Percentiles rank a stretch among this genome's conserved stretches.
Conservation (phyloP, 2,888 invertebrate species). For the Plagodis pulveraria region DNA sequence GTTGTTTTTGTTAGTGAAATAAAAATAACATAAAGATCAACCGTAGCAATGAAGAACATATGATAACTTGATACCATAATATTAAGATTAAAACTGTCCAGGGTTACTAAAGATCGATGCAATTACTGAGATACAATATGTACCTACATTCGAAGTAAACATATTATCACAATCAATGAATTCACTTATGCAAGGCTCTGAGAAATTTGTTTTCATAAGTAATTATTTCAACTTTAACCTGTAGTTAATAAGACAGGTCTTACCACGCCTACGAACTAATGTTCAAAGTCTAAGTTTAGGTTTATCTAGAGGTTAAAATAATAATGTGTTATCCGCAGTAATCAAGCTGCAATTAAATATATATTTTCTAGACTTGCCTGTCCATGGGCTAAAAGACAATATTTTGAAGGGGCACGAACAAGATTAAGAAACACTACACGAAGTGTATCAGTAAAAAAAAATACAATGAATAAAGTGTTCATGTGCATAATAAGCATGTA, state of each 20-base stretch:
- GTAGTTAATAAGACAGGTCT: background rate
- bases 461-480: too few species aligned
- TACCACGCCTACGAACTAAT: background rate
- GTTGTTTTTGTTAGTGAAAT: too few species aligned
- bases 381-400: too few species aligned
- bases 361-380: too few species aligned
- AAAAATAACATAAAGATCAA: too few species aligned
- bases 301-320: background rate
- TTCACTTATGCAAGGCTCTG: conserved; percentile 7
- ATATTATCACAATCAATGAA: conserved; percentile 18
- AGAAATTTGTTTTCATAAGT: conserved; percentile 18
- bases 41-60: too few species aligned
- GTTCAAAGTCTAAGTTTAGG: background rate
- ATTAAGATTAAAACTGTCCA: background rate
- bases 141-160: conserved; percentile 13
- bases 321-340: background rate
- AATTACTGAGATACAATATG: conserved; percentile 2
- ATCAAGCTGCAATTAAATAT: too few species aligned
- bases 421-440: too few species aligned
- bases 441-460: too few species aligned
- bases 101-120: conserved; percentile 2
- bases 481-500: too few species aligned
- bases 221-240: conserved; percentile 19
- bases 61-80: too few species aligned
- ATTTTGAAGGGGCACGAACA: too few species aligned